phyloP scores from a whole-genome alignment of 2,797 vertebrate species.

The Anas acuta region DNA sequence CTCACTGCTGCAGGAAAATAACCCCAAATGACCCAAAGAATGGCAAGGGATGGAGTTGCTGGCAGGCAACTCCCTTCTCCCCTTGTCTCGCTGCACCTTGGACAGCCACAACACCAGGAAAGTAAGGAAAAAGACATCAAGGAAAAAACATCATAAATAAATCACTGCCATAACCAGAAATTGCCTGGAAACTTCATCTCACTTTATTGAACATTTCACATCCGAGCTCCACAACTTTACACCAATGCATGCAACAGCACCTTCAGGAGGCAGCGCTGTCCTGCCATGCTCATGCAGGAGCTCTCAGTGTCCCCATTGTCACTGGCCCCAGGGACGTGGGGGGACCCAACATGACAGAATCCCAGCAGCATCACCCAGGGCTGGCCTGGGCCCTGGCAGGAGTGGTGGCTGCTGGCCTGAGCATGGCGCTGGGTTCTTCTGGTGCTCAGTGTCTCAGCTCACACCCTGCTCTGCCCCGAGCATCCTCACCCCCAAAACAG shows the following conservation, averaged over 20 bases:
- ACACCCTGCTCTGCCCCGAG: accelerated
- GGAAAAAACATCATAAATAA: too few species aligned
- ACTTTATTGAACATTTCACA: slow-evolving; percentile 20
- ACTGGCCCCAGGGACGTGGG: background rate
- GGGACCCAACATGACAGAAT: background rate
- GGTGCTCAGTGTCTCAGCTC: background rate
- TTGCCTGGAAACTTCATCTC: slow-evolving; percentile 12
- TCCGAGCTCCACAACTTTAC: background rate
- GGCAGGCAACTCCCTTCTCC: background rate
- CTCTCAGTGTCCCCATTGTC: background rate
- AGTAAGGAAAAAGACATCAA: too few species aligned
- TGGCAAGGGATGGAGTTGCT: accelerated
- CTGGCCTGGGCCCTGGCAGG: background rate
- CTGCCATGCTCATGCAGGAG: background rate
- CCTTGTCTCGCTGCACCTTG: background rate
- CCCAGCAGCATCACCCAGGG: background rate
- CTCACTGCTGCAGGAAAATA: too few species aligned
- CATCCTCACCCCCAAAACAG: background rate
- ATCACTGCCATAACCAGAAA: background rate
- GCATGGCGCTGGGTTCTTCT: background rate
- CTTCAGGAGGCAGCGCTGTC: background rate
- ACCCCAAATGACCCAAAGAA: background rate
- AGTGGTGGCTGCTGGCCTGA: too few species aligned
- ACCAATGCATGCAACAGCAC: background rate
- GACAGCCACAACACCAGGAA: background rate